phyloP scores from a whole-genome alignment of 1,140 invertebrate genomes.

The Eupeodes corollae region DNA sequence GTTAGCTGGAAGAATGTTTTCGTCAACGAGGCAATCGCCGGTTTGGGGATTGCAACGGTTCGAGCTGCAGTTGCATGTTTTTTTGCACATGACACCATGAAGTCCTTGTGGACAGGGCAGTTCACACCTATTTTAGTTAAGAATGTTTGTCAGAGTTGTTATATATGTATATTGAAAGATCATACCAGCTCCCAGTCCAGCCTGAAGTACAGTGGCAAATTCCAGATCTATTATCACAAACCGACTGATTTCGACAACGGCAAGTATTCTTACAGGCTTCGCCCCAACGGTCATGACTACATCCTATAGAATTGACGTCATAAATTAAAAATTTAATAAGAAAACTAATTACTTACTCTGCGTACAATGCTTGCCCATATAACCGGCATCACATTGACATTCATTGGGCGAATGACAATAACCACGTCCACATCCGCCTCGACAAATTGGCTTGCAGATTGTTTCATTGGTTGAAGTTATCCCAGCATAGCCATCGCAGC shows the following conservation, averaged over 20 bases:
- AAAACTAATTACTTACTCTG: conserved; percentile 21
- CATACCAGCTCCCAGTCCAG: conserved; percentile 31
- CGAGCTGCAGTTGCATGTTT: conserved; percentile 25
- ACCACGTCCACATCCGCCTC: conserved; percentile 33
- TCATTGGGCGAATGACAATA: conserved; percentile 27
- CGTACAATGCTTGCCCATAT: conserved; percentile 31
- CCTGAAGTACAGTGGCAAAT: conserved; percentile 28
- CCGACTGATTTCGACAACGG: conserved; percentile 25
- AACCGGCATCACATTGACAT: conserved; percentile 32
- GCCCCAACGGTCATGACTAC: conserved; percentile 34
- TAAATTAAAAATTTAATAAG: neutral
- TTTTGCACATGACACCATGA: conserved; percentile 31
- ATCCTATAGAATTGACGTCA: conserved; percentile 19
- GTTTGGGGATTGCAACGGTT: conserved; percentile 30
- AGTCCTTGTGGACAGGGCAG: conserved; percentile 28
- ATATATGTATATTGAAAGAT: neutral
- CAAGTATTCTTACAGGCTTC: conserved; percentile 28
- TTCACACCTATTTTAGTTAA: conserved; percentile 22
- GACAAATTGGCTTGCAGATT: conserved; percentile 29
- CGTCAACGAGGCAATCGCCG: conserved; percentile 16
- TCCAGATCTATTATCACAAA: conserved; percentile 30
- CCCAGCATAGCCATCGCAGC: conserved; percentile 32
- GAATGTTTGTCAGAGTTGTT: neutral
- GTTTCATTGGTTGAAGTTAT: conserved; percentile 31
- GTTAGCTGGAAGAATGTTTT: conserved; percentile 12